Base-by-base conservation (phyloP, 1,140 invertebrate species). In the Scaptodrosophila lebanonensis region DNA sequence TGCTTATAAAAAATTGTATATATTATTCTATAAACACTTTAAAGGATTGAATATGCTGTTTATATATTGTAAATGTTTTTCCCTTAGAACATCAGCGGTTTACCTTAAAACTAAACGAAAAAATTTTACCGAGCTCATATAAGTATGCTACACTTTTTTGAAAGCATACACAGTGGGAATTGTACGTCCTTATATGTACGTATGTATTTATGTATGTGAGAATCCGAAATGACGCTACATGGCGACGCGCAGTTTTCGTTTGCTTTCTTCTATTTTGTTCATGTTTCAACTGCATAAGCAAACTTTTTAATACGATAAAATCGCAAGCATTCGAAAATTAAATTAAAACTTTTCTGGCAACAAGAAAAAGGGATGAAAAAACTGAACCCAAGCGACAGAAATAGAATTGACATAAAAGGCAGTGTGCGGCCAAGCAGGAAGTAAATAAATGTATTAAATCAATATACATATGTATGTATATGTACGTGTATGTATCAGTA, bases 401-500 rank as follows among this genome's bases (percentile, higher is more conserved):
- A 39, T 38, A 15, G 35, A 64, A 51, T 44, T 27, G 25, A 17
- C 18, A 49, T 42, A 50, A 27, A 12, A 6, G 22, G 36, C 25
- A 15, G 13, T 11, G 29, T 18, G 33, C 9, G 27, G 29, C 16
- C 43, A 27, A 39, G 44, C 35, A 49, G 40, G 38, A 39, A 51
- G 53, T 61, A 75, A 82, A 70, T 82, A 82, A 82, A 82, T 70
- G 75, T 70, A 66, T 82, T 82, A 82, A 82, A 75, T 82, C 75
- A 82, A 82, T 82, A 62, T 52, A 61, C 69, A 45, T 52, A 53
- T 11, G 48, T 30, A 20, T 15, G 16, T n/a, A 7, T 25, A 35
- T 8, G 27, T 17, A 16, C 22, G 35, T 43, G 13, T 47, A 17
- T 7, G 7, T 25, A 29, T 42, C 35, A 59, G 20, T 29, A 35